Evolutionary conservation across 1,140 invertebrate species (phyloP), one percentile per base, ranked within the genome.

Genomic region (Zaprionus davidi): DNA sequence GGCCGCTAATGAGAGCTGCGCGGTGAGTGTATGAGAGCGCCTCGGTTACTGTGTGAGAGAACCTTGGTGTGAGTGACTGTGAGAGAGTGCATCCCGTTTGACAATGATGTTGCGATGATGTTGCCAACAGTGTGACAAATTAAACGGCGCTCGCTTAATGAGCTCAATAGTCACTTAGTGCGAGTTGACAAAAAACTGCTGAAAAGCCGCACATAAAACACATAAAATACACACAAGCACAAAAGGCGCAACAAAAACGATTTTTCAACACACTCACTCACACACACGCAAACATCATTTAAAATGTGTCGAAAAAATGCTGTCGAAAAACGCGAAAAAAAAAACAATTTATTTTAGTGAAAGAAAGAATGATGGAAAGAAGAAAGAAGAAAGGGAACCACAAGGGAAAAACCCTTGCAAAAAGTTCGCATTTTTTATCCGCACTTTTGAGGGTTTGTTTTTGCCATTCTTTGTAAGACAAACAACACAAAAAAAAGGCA

Each of bases 241-340:
- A 88, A 87, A 84, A 79, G 69, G 71, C 78, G 85, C 58, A 88
- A 81, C 84, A 71, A 90, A 87, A 87, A 67, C 84, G 64, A 87
- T 87, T 87, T 88, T 78, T 87, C 80, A 68, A 73, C 55, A 70
- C n/a, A 46, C 41, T 5, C n/a, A 17, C 41, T 9, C n/a, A 46
- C 41, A 17, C 41, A 17, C 41, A 3, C 6, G 31, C 31, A 55
- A 13, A 49, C 53, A 69, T 46, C 41, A 46, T 46, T 46, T 46
- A 71, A 80, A 83, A 83, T 73, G 69, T 73, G 78, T 71, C 59
- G 72, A 75, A 84, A 76, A 31, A 76, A 71, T 71, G 24, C 36
- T 64, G 36, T 20, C 13, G 44, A 59, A 70, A 69, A 60, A 62
- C 46, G 22, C 71, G n/a, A 51, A 46, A 58, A 80, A 71, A 76